Conservation (phyloP, 2,113 vertebrate species). For the Phaetusa simplex region DNA sequence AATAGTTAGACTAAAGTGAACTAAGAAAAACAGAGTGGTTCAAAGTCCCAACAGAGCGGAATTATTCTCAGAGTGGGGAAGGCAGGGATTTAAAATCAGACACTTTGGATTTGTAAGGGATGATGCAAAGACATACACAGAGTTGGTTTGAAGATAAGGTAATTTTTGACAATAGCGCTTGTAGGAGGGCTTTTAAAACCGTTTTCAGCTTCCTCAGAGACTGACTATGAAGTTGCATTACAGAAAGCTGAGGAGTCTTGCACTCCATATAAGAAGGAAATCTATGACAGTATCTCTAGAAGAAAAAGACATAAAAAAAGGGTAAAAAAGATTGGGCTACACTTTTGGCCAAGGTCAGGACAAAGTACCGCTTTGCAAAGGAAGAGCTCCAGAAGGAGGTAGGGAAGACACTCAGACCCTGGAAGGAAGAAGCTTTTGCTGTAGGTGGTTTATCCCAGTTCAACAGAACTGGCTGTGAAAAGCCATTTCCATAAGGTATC, state of each 20-base stretch:
- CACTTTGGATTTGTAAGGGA: neutral
- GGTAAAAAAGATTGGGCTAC: rapidly evolving
- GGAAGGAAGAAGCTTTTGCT: neutral
- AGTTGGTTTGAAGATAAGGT: neutral
- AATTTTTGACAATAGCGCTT: neutral
- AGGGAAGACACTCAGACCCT: neutral
- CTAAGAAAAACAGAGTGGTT: neutral
- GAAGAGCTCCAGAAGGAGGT: neutral
- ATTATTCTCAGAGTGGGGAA: neutral
- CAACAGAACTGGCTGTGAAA: neutral
- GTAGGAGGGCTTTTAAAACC: neutral
- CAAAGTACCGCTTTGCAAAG: neutral
- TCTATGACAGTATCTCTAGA: neutral
- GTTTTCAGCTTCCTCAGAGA: neutral
- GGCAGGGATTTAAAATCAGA: neutral
- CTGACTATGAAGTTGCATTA: neutral
- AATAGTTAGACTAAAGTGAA: neutral
- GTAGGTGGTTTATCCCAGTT: neutral
- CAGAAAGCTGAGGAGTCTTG: neutral
- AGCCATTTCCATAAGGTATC: neutral
- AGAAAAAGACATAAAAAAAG: neutral
- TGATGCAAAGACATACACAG: neutral
- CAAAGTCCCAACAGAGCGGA: neutral
- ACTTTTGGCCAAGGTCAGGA: neutral
- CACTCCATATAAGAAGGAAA: neutral